These are phyloP conservation scores for Heliconius hermathena DNA, from an alignment of 1,140 invertebrate species.

Conservation along the genomic window DNA sequence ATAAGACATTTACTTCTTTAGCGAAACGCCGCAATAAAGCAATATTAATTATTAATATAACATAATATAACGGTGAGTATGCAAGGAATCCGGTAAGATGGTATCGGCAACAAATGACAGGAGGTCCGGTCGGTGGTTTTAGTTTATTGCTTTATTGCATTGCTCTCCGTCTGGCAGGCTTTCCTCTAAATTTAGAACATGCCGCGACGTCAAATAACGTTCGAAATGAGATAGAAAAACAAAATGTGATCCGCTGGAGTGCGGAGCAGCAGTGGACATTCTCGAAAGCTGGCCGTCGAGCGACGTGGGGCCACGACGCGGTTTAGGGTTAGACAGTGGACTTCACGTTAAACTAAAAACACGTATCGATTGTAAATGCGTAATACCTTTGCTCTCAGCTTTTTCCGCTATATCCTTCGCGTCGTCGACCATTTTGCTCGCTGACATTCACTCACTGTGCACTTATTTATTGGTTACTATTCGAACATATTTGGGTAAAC, in stretches of 20 bases:
- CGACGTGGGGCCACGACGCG: constrained; percentile 79
- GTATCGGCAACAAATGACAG: constrained; percentile 54
- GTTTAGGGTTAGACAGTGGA: constrained; percentile 76
- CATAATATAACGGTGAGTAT: constrained; percentile 57
- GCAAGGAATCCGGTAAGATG: constrained; percentile 51
- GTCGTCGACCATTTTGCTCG: constrained; percentile 80
- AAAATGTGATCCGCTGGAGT: constrained; percentile 53
- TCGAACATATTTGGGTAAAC: constrained; percentile 81
- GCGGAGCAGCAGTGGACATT: constrained; percentile 58
- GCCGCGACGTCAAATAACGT: constrained; percentile 76
- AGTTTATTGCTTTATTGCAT: constrained; percentile 61
- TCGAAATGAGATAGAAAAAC: constrained; percentile 77
- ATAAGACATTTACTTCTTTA: not conserved
- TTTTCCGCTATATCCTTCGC: constrained; percentile 79
- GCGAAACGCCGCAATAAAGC: constrained; percentile 22
- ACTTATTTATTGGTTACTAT: constrained; percentile 70
- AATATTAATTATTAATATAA: constrained; percentile 7
- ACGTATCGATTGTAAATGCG: constrained; percentile 76
- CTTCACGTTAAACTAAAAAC: constrained; percentile 77
- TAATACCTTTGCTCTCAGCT: constrained; percentile 79
- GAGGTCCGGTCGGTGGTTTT: constrained; percentile 40
- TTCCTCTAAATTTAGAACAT: constrained; percentile 79
- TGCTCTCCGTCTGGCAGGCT: constrained; percentile 60
- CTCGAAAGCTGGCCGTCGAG: constrained; percentile 69
- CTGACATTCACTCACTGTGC: constrained; percentile 78